Evolutionary conservation across 2,888 invertebrate species (phyloP).

Genomic region (Drosophila neotestacea): DNA sequence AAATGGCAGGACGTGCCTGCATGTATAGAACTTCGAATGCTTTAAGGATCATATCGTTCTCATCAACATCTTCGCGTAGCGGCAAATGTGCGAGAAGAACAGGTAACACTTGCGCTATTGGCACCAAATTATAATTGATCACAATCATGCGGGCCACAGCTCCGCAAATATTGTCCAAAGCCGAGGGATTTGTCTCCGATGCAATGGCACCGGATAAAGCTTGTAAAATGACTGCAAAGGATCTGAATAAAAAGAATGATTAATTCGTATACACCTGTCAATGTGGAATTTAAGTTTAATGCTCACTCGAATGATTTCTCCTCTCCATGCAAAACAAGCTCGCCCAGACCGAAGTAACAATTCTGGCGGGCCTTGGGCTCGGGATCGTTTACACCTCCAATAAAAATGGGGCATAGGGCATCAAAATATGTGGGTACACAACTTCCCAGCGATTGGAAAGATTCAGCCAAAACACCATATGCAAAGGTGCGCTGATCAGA

Average conservation of each 20-base stretch:
- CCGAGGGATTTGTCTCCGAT: conserved; percentile 88
- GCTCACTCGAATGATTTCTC: conserved; percentile 88
- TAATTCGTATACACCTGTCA: not conserved
- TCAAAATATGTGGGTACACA: conserved; percentile 87
- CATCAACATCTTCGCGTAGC: conserved; percentile 90
- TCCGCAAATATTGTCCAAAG: conserved; percentile 92
- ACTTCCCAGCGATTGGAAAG: conserved; percentile 88
- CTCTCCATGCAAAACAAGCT: conserved; percentile 89
- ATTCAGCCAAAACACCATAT: conserved; percentile 91
- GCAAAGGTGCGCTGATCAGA: conserved; percentile 90
- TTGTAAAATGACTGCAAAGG: conserved; percentile 89
- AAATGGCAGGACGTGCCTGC: conserved; percentile 87
- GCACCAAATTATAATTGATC: conserved; percentile 88
- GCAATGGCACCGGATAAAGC: conserved; percentile 88
- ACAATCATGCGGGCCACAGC: conserved; percentile 91
- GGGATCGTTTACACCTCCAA: conserved; percentile 87
- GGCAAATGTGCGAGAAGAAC: conserved; percentile 90
- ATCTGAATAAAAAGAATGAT: conserved; percentile 83
- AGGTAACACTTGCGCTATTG: conserved; percentile 90
- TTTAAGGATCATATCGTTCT: conserved; percentile 89
- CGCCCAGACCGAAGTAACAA: conserved; percentile 91
- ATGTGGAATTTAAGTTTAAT: conserved; percentile 42
- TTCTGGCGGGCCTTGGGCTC: conserved; percentile 91
- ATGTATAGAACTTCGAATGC: conserved; percentile 88
- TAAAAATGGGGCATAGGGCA: conserved; percentile 88